These are phyloP conservation scores for Leiothrix lutea DNA, from an alignment of 2,113 vertebrate genomes.

Conservation along the genomic window DNA sequence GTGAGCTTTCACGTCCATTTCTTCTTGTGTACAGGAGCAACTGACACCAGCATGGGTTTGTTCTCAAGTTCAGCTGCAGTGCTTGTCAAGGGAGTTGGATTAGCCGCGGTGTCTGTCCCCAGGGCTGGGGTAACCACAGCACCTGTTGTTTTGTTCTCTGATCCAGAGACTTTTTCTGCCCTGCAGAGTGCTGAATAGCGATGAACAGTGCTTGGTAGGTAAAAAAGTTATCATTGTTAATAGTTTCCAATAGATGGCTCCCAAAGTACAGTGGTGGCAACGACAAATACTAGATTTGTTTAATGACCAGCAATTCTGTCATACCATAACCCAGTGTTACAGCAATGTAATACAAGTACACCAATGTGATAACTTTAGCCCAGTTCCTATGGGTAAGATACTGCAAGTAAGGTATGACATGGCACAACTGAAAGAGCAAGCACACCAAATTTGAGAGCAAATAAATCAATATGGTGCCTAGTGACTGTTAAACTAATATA, in stretches of 20 bases:
- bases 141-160: not conserved
- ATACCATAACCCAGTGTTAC: not conserved
- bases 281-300: not conserved
- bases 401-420: not conserved
- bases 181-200: not conserved
- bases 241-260: not conserved
- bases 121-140: not conserved
- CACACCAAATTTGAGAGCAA: not conserved
- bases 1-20: not conserved
- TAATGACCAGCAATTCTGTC: not conserved
- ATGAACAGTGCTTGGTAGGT: not conserved
- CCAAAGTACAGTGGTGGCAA: not conserved
- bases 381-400: not conserved
- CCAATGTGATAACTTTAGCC: not conserved
- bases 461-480: not conserved
- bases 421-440: not conserved
- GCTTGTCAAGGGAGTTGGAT: not conserved
- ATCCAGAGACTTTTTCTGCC: not conserved
- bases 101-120: accelerated
- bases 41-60: not conserved
- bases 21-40: not conserved
- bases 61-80: not conserved
- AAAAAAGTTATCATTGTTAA: not conserved
- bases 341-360: not conserved
- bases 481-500: not conserved